These are phyloP conservation scores for Oreocharis arfaki DNA, from an alignment of 2,113 vertebrate species.

Conservation along the genomic window DNA sequence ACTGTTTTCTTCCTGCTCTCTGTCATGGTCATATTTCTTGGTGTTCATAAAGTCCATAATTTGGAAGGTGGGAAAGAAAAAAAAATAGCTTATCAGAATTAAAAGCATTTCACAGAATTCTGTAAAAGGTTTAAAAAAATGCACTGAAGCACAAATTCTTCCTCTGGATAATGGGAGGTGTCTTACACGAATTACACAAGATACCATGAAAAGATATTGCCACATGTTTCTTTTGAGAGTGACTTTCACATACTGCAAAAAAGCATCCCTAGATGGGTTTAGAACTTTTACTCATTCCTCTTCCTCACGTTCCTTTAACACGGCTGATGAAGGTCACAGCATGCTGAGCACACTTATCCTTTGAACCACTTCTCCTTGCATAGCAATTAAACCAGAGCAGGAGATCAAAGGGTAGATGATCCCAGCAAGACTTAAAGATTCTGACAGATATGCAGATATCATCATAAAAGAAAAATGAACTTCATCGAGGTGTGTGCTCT, in stretches of 20 bases:
- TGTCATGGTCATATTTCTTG: not conserved
- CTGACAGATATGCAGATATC: constrained; percentile 43
- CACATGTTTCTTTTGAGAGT: not conserved
- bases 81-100: not conserved
- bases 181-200: not conserved
- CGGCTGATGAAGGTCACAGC: not conserved
- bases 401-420: constrained; percentile 50
- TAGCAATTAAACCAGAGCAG: constrained; percentile 11
- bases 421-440: not conserved
- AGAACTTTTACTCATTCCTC: not conserved
- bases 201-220: not conserved
- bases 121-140: not conserved
- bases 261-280: not conserved
- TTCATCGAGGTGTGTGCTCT: not conserved
- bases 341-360: not conserved
- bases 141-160: not conserved
- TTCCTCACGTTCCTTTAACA: not conserved
- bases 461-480: constrained; percentile 19
- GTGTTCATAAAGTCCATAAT: not conserved
- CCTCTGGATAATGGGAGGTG: not conserved
- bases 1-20: not conserved
- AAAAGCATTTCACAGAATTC: not conserved
- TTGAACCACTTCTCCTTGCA: constrained; percentile 9
- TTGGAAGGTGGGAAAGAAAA: not conserved
- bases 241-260: not conserved